Base-by-base conservation (phyloP, 2,797 vertebrate species). In the Chaenodraco wilsoni region DNA sequence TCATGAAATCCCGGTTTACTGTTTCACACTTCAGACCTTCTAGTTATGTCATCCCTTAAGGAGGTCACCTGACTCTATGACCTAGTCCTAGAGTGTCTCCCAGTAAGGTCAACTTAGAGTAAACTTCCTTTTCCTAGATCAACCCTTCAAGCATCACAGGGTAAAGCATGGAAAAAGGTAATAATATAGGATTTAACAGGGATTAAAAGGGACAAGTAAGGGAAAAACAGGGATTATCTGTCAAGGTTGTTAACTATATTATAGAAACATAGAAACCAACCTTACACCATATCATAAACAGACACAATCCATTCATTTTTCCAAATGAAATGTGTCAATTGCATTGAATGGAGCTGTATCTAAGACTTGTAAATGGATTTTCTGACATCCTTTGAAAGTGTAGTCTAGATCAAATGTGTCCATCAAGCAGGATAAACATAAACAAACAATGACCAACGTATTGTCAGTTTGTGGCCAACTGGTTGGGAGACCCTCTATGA, bases 1-100 rank as follows among this genome's bases (percentile, higher is more conserved):
- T 55, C 48, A 1, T 67, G 61, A 56, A 46, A 37, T 56, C 48
- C 9, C 64, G 12, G 13, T 44, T 49, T 49, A 12, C 12, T 57
- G 55, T 78, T 33, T 71, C 54, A 73, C 33, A 59, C 56, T 16
- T 43, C 21, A 83, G n/a, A 50, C 41, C 27, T 16, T 51, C 15
- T 57, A 54, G 66, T 54, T 48, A n/a, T 31, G 27, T 57, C 56
- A 70, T 69, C 46, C 43, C 8, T 37, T 37, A 37, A 37, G 33
- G 8, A 60, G 44, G 59, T 87, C 74, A 75, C 54, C 58, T 74
- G 80, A 80, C 57, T 61, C 41, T 44, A 4, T 78, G 74, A 83
- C 60, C 49, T 12, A 33, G 33, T 4, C 7, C 33, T 33, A 56
- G 45, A 79, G 40, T 72, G 46, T 65, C 70, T 57, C 45, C 31